Evolutionary conservation across 2,797 vertebrate genomes (phyloP), one percentile per base, ranked within the genome.

Genomic region (Gymnothorax javanicus): DNA sequence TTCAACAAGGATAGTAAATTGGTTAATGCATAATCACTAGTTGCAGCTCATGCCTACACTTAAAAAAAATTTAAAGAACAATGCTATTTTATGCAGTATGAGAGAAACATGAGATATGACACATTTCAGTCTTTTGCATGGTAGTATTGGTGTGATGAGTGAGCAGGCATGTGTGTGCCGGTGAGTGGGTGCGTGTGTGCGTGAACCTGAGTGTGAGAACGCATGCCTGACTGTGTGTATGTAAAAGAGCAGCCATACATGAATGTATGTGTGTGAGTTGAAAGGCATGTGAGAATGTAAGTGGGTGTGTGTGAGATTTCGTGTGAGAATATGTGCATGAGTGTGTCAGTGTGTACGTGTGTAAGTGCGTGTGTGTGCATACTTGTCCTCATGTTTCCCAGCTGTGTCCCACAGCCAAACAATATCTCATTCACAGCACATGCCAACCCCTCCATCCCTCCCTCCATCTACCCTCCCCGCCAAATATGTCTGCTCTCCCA

Each of bases 221-320:
- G 20, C 9, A n/a, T 67, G 62, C n/a, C 4, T 67, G 62, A 7
- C 4, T 67, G 62, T 67, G 62, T 1, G 20, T 23, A 1, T 67
- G 62, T 0, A 7, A 6, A 23, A 64, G 62, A 23, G 20, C 6
- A 13, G 2, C 25, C 2, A 27, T 12, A 11, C 33, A 11, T 33
- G 71, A 33, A 33, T 33, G 25, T 43, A 27, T 73, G 58, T 57
- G 67, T 7, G 69, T 8, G 67, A 27, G 67, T 17, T 2, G 33
- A 43, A 43, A 43, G 33, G 96, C 96, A 92, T 98, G 94, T 97
- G 98, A 93, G 96, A 97, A 89, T 98, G 94, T 93, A 97, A 98
- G 95, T 98, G 97, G 89, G 97, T 98, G 94, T 91, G 89, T n/a
- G 71, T 20, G 71, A 50, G 73, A 77, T 33, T n/a, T 7, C 15